Conservation (phyloP, 2,113 vertebrate genomes). For the Gobio gobio region DNA sequence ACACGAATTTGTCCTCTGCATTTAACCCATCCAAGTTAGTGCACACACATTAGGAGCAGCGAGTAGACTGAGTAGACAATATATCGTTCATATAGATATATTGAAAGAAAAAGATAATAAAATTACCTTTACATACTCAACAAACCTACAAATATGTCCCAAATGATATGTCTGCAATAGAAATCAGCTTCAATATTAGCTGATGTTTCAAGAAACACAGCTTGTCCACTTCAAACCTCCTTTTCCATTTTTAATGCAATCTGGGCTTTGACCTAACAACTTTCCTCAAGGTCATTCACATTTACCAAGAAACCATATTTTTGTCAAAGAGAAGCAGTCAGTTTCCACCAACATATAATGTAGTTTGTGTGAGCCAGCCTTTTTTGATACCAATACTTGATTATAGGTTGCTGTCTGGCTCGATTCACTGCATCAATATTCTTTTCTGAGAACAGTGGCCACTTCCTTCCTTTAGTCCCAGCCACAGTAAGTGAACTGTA, state of each 20-base stretch:
- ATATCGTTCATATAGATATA: no score
- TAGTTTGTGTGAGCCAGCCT: not conserved
- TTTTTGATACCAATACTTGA: not conserved
- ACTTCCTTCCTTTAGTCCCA: conserved; percentile 4
- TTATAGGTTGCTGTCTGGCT: not conserved
- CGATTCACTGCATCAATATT: not conserved
- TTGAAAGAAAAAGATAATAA: no score
- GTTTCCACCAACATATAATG: not conserved
- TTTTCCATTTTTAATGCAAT: not conserved
- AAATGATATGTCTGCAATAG: not conserved
- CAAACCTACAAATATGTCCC: not conserved
- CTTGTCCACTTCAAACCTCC: not conserved
- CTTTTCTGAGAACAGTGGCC: not conserved
- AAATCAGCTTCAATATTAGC: not conserved
- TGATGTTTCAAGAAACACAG: not conserved
- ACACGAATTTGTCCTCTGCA: no score
- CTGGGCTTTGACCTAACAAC: not conserved
- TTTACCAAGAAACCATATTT: not conserved
- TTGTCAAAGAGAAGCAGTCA: not conserved
- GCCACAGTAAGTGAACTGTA: not conserved
- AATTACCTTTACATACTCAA: no score
- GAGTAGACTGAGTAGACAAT: no score
- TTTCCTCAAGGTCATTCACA: no score
- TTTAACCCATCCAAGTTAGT: no score
- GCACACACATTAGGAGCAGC: no score